Evolutionary conservation across 2,113 vertebrate genomes (phyloP).

Genomic region (Cervus canadensis): DNA sequence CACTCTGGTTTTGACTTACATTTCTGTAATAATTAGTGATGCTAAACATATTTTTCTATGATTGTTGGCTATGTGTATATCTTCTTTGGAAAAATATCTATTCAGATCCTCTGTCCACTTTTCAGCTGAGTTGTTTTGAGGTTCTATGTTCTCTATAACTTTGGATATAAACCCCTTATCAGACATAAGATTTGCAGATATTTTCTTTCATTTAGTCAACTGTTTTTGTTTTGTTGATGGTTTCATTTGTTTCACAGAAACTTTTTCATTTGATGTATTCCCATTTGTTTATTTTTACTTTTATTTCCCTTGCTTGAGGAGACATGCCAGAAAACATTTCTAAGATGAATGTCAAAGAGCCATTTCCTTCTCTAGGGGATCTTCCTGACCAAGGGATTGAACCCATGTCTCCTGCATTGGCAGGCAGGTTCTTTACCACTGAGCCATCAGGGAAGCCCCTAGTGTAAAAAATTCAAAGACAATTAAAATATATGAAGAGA

Average conservation of each 20-base stretch:
- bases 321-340: neutral
- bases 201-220: neutral
- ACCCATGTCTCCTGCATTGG: no score
- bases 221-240: neutral
- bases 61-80: neutral
- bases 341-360: neutral
- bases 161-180: neutral
- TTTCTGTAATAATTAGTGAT: neutral
- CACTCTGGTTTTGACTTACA: neutral
- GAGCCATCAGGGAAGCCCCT: no score
- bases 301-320: neutral
- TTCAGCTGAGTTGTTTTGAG: neutral
- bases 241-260: neutral
- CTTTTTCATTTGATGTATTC: neutral
- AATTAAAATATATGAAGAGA: no score
- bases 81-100: neutral
- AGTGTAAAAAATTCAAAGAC: no score
- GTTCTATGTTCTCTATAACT: neutral
- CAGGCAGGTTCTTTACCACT: no score
- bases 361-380: no score
- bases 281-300: neutral
- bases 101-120: neutral
- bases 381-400: no score
- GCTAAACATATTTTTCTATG: neutral
- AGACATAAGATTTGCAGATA: neutral